Evolutionary conservation across 2,888 invertebrate species (phyloP), one percentile per base, ranked within the genome.

Genomic region (Schizaphis graminum): DNA sequence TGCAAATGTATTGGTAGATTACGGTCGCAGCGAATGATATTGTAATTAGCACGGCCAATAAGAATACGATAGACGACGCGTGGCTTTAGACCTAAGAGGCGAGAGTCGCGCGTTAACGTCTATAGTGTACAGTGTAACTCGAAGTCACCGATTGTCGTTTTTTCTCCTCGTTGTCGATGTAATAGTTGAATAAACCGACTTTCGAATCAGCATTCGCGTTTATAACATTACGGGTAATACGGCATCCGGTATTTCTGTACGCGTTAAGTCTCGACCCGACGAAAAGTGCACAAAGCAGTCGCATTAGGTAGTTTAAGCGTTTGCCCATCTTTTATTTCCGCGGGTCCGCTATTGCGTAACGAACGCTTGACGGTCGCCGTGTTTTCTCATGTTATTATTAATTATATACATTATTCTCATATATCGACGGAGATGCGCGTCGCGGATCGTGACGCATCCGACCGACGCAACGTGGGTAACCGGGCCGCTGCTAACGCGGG

Each of bases 401-500:
- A 77, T 77, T 67, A 67, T 77, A 8, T 35, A 35, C 35, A 8
- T 77, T 35, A 77, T 53, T 49, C 21, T 91, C 8, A 56, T 21
- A 44, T 21, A 77, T 77, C 89, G 89, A 26, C 91, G 61, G 61
- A 67, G 92, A 92, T 67, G 87, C 57, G 87, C 87, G 26, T 24
- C 47, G 41, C 41, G 87, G 67, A 28, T 87, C 87, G 92, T 87
- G 92, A 87, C 87, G 91, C n/a, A 28, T 16, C 53, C 7, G 67
- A 28, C 16, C 84, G 35, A 13, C 26, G 53, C 24, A 4, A 77
- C 44, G 53, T 10, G 91, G 49, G 67, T n/a, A 53, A 44, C 77
- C 91, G 28, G 44, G n/a, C 10, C 90, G 49, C 41, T 56, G 56
- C 41, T 28, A 44, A 61, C 47, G 16, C 21, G 91, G 85, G 85